These are phyloP conservation scores for Murina feae DNA, from an alignment of 2,113 vertebrate species.

Conservation along the genomic window DNA sequence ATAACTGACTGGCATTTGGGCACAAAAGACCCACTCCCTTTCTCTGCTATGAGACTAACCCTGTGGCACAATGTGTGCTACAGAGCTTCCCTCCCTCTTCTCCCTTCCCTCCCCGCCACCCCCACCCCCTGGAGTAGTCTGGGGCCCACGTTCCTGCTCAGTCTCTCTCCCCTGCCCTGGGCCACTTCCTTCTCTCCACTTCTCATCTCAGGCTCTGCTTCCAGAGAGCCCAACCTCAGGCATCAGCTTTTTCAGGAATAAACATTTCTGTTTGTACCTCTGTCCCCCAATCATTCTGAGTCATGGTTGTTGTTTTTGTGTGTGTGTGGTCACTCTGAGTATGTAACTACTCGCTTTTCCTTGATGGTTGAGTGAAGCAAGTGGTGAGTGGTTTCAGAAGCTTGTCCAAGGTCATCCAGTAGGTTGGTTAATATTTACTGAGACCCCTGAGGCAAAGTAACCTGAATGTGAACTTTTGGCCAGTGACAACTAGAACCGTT, in stretches of 20 bases:
- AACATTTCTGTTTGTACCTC: background rate
- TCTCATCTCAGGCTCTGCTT: background rate
- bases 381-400: background rate
- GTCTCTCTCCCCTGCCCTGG: background rate
- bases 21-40: background rate
- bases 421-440: constrained; percentile 49
- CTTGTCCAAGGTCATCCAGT: constrained; percentile 7
- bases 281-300: background rate
- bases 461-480: background rate
- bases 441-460: constrained; percentile 30
- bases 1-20: background rate
- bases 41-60: background rate
- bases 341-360: background rate
- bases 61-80: background rate
- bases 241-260: background rate
- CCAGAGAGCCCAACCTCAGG: background rate
- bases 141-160: background rate
- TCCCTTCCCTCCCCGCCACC: too few relatives aligned
- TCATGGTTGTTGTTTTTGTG: background rate
- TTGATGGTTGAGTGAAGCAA: background rate
- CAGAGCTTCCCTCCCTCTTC: background rate
- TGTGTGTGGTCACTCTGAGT: background rate
- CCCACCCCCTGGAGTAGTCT: accelerated
- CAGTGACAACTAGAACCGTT: background rate
- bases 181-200: background rate